phyloP scores from a whole-genome alignment of 2,113 vertebrate species.

The Centrocercus urophasianus region DNA sequence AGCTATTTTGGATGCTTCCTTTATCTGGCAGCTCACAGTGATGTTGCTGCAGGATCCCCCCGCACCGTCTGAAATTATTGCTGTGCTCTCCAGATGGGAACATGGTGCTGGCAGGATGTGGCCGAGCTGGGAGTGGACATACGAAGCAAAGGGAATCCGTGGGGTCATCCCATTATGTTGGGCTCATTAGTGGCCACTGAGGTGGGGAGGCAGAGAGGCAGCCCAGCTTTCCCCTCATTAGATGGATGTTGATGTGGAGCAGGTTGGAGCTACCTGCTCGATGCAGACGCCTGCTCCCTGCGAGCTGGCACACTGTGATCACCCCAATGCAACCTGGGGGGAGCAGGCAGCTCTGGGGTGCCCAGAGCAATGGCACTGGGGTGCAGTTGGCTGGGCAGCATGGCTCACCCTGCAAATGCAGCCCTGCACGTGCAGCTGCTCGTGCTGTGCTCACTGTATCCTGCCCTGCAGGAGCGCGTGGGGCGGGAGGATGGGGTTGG shows the following conservation, averaged over 20 bases:
- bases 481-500: fast-evolving
- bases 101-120: background rate
- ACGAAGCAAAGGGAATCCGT: background rate
- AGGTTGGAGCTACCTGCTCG: conserved; percentile 59
- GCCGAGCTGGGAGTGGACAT: background rate
- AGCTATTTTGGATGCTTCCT: conserved; percentile 68
- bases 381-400: fast-evolving
- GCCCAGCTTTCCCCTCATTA: conserved; percentile 38
- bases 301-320: background rate
- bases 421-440: background rate
- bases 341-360: fast-evolving
- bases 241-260: conserved; percentile 41
- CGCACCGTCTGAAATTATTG: background rate
- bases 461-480: background rate
- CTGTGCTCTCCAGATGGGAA: background rate
- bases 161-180: background rate
- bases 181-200: fast-evolving
- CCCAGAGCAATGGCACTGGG: fast-evolving
- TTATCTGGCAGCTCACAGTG: conserved; percentile 44
- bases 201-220: background rate
- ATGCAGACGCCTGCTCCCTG: background rate
- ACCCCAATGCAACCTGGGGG: background rate
- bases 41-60: conserved; percentile 50
- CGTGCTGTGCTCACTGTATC: background rate
- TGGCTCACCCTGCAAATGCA: fast-evolving